Percentiles rank a stretch among this genome's conserved stretches.
Evolutionary conservation across 2,797 vertebrate genomes (phyloP).

Genomic region (Luscinia luscinia): DNA sequence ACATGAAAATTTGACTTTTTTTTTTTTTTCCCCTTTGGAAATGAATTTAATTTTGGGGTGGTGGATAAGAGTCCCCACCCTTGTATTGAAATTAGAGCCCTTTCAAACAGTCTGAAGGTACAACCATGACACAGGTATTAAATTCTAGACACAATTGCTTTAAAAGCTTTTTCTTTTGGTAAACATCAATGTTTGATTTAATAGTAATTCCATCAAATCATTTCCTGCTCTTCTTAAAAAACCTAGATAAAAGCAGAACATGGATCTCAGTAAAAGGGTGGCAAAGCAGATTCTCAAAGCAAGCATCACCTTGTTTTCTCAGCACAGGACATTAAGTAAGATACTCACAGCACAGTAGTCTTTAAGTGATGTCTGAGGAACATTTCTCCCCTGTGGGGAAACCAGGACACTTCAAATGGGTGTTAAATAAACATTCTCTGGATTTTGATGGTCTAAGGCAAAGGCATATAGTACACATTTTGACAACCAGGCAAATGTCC

Average conservation of each 20-base stretch:
- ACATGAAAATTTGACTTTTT: neutral
- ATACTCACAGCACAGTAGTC: neutral
- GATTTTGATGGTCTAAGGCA: neutral
- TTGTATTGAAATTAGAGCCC: neutral
- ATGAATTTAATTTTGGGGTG: neutral
- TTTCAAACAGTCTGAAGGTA: neutral
- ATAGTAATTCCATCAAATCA: neutral
- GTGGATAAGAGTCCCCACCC: neutral
- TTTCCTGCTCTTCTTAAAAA: neutral
- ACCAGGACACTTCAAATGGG: neutral
- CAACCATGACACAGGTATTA: neutral
- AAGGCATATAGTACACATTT: neutral
- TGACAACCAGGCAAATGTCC: neutral
- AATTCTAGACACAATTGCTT: neutral
- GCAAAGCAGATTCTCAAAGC: neutral
- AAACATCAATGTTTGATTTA: neutral
- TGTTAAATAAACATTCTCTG: neutral
- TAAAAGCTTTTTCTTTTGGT: neutral
- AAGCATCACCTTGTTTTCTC: neutral
- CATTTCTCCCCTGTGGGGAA: neutral
- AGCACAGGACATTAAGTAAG: neutral
- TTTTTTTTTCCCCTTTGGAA: neutral
- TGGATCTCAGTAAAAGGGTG: neutral
- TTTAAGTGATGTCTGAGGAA: neutral
- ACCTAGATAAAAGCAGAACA: fast-evolving